Conservation (phyloP, 2,113 vertebrate species). For the Bolborhynchus lineola region DNA sequence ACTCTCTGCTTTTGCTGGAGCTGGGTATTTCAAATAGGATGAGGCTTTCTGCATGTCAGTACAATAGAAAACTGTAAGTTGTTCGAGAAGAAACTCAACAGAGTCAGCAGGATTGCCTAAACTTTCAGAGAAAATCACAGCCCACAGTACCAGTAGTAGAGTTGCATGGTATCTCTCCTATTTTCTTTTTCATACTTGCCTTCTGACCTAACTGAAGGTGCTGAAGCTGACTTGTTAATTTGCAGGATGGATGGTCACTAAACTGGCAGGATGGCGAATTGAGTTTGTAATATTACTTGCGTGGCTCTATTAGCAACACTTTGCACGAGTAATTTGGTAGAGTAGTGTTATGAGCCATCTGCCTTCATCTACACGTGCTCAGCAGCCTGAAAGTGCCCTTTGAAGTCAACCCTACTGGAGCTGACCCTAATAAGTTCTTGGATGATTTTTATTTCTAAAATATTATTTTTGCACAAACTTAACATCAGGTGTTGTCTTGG, state of each 20-base stretch:
- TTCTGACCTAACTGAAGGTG: neutral
- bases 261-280: neutral
- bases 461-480: neutral
- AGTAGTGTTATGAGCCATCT: neutral
- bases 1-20: neutral
- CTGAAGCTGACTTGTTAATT: neutral
- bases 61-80: neutral
- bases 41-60: neutral
- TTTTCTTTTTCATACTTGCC: neutral
- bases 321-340: neutral
- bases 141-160: neutral
- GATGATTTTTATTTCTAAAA: neutral
- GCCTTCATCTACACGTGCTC: neutral
- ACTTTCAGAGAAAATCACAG: neutral
- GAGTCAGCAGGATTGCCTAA: neutral
- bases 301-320: neutral
- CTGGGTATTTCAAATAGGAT: neutral
- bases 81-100: neutral
- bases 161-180: neutral
- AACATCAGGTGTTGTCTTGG: neutral
- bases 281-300: neutral
- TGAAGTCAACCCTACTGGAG: neutral
- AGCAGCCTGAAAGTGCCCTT: neutral
- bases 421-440: neutral
- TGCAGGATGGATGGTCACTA: neutral